Percentiles rank a stretch among this genome's conserved stretches.
Evolutionary conservation across 2,113 vertebrate species (phyloP).

Genomic region (Sceloporus undulatus): DNA sequence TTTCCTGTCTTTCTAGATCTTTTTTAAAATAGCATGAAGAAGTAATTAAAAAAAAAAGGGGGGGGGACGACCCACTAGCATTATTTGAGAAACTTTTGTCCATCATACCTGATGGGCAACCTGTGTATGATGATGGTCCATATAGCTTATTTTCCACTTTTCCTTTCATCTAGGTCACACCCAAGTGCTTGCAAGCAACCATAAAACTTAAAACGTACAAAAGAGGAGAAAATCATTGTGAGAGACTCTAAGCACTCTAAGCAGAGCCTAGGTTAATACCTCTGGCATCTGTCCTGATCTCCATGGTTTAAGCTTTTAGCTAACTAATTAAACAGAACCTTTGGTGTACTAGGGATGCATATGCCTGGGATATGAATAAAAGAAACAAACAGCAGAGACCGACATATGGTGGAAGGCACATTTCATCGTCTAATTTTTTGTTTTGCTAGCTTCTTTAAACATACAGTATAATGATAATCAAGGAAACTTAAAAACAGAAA

Average conservation of each 20-base stretch:
- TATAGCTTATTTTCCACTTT: conserved; percentile 41
- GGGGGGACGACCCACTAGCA: background rate
- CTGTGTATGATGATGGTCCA: background rate
- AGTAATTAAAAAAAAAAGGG: background rate
- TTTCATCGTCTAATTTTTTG: conserved; percentile 54
- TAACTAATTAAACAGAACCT: conserved; percentile 76
- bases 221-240: conserved; percentile 51
- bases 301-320: conserved; percentile 75
- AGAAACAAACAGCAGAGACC: conserved; percentile 71
- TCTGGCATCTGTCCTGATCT: conserved; percentile 74
- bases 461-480: conserved; percentile 64
- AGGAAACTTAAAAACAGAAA: conserved; percentile 65
- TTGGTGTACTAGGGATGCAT: conserved; percentile 70
- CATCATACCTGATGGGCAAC: background rate
- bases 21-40: background rate
- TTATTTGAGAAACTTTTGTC: background rate
- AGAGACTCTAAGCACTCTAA: conserved; percentile 44
- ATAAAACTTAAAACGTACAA: conserved; percentile 45
- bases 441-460: conserved; percentile 71
- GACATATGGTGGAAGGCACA: conserved; percentile 70
- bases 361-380: conserved; percentile 74
- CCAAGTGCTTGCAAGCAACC: background rate
- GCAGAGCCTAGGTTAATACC: conserved; percentile 60
- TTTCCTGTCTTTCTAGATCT: background rate
- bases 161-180: conserved; percentile 46